These are phyloP conservation scores for Euglossa dilemma DNA, from an alignment of 1,140 invertebrate genomes.

Conservation along the genomic window DNA sequence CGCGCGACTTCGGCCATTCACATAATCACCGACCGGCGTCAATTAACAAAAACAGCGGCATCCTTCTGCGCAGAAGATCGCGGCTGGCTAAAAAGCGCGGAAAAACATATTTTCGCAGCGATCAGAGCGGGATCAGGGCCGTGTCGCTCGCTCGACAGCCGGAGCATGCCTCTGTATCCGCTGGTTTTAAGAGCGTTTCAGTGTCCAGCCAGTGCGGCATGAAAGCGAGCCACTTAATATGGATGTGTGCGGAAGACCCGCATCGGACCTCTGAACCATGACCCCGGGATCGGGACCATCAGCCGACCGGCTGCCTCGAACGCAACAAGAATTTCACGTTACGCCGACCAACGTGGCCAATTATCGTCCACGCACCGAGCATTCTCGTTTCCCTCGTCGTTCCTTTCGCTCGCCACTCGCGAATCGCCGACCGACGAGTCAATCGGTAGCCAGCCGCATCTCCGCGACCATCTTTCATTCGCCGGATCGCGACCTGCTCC, in stretches of 20 bases:
- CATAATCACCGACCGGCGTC: too few relatives aligned
- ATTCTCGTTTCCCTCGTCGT: slow-evolving; percentile 37
- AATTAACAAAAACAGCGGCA: background rate
- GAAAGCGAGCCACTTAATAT: slow-evolving; percentile 76
- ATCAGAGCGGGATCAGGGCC: slow-evolving; percentile 60
- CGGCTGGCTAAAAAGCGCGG: background rate
- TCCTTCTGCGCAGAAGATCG: background rate
- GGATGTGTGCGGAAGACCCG: slow-evolving; percentile 73
- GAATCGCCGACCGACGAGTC: slow-evolving; percentile 11
- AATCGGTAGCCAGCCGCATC: background rate
- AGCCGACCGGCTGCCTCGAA: slow-evolving; percentile 48
- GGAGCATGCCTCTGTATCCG: slow-evolving; percentile 25
- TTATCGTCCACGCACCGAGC: slow-evolving; percentile 56
- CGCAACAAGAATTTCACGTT: slow-evolving; percentile 69
- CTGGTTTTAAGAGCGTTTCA: slow-evolving; percentile 52
- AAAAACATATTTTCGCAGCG: slow-evolving; percentile 50
- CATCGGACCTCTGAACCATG: slow-evolving; percentile 72
- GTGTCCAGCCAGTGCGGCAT: slow-evolving; percentile 51
- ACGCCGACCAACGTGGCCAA: slow-evolving; percentile 55
- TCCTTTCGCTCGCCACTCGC: background rate
- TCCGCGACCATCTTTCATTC: background rate
- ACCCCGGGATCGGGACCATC: slow-evolving; percentile 72
- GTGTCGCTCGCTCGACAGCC: slow-evolving; percentile 36
- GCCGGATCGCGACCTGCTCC: too few relatives aligned
- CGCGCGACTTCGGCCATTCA: too few relatives aligned